Conservation (phyloP, 2,888 invertebrate species). For the Trichogramma dendrolimi region DNA sequence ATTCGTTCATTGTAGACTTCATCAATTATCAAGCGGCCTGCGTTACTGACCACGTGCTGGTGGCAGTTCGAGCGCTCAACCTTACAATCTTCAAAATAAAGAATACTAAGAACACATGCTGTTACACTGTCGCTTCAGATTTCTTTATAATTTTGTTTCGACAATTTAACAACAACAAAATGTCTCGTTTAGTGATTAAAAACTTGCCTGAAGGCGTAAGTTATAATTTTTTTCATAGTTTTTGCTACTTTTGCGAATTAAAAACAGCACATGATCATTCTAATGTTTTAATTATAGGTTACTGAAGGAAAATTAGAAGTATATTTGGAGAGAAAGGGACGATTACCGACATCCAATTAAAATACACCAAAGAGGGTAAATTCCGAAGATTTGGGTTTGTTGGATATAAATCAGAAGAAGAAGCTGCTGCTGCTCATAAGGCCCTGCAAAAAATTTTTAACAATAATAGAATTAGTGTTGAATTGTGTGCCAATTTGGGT, state of each 20-base stretch:
- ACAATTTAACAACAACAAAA: not conserved
- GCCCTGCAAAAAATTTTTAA: conserved; percentile 81
- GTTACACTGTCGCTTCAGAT: too few relatives aligned
- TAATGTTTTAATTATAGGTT: conserved; percentile 58
- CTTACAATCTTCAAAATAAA: too few relatives aligned
- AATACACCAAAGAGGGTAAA: conserved; percentile 85
- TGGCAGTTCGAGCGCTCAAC: too few relatives aligned
- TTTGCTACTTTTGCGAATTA: conserved; percentile 11
- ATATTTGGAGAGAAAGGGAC: conserved; percentile 79
- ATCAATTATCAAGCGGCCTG: too few relatives aligned
- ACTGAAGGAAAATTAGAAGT: conserved; percentile 72
- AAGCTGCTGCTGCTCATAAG: conserved; percentile 72
- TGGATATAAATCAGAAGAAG: conserved; percentile 78
- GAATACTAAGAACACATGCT: too few relatives aligned
- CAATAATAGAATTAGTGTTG: conserved; percentile 75
- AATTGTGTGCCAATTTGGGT: conserved; percentile 67
- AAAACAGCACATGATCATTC: not conserved
- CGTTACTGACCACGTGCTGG: too few relatives aligned
- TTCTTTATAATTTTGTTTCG: too few relatives aligned
- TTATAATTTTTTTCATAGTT: conserved; percentile 27
- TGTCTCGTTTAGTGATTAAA: conserved; percentile 87
- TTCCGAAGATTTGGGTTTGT: conserved; percentile 93
- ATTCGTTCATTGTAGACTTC: too few relatives aligned
- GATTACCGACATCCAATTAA: conserved; percentile 90
- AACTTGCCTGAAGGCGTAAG: conserved; percentile 83